Percentiles rank a stretch among this genome's conserved stretches.
These are phyloP conservation scores for Drosophila conformis DNA, from an alignment of 2,888 invertebrate species.

Conservation along the genomic window DNA sequence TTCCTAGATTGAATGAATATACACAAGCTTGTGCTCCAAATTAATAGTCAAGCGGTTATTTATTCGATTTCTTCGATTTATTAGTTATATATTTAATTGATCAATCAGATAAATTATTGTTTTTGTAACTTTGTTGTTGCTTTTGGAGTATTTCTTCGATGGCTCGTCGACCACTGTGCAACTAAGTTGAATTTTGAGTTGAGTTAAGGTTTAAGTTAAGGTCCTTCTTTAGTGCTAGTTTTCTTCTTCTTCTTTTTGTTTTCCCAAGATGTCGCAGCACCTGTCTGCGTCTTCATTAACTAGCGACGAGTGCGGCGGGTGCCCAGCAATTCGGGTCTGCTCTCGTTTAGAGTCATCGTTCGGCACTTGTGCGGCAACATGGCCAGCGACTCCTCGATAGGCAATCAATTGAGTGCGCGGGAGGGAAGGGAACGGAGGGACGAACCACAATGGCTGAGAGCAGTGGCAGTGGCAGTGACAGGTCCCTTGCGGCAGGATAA, in stretches of 20 bases:
- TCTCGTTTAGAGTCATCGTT: slow-evolving; percentile 43
- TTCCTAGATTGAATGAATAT: neutral
- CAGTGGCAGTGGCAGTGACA: slow-evolving; percentile 5
- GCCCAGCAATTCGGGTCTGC: slow-evolving; percentile 28
- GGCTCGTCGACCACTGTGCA: slow-evolving; percentile 6
- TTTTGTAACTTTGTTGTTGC: neutral
- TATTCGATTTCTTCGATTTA: neutral
- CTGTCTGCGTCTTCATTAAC: slow-evolving; percentile 69
- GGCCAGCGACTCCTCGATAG: slow-evolving; percentile 44
- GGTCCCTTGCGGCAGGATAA: slow-evolving; percentile 36
- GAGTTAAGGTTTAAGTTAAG: slow-evolving; percentile 7
- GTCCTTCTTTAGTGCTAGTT: neutral
- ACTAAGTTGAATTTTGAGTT: slow-evolving; percentile 5
- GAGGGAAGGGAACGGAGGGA: neutral
- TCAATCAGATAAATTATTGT: neutral
- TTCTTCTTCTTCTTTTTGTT: neutral
- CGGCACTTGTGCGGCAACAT: slow-evolving; percentile 28
- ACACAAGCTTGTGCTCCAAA: neutral
- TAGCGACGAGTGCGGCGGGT: slow-evolving; percentile 21
- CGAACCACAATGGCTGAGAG: neutral
- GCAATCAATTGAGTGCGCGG: slow-evolving; percentile 53
- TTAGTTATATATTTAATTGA: no score
- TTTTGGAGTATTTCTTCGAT: neutral
- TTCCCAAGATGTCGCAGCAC: slow-evolving; percentile 44
- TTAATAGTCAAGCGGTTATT: neutral